Evolutionary conservation across 2,888 invertebrate genomes (phyloP).

Genomic region (Oasisia sp.): DNA sequence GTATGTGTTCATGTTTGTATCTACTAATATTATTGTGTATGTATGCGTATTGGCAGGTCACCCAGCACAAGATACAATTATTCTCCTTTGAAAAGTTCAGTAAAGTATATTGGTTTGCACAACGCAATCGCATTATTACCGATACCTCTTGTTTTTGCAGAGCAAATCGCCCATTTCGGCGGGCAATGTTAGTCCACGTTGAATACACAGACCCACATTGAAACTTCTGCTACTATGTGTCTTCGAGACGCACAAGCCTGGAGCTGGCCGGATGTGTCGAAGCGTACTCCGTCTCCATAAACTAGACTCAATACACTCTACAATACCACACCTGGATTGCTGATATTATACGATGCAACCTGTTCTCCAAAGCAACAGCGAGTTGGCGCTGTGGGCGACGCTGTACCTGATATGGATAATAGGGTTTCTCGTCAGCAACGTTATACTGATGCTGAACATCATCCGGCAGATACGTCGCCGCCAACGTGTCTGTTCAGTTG

Average conservation of each 20-base stretch:
- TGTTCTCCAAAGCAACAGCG: not conserved
- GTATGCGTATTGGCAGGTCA: no score
- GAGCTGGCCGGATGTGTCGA: not conserved
- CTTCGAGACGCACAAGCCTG: not conserved
- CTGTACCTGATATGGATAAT: not conserved
- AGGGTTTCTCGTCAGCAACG: not conserved
- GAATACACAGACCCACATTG: not conserved
- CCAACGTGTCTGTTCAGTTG: not conserved
- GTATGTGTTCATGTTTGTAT: no score
- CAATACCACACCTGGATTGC: not conserved
- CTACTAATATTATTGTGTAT: no score
- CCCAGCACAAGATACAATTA: no score
- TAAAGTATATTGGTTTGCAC: not conserved
- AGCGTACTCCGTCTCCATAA: not conserved
- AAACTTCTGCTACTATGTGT: not conserved
- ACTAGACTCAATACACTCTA: no score
- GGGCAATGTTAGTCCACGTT: not conserved
- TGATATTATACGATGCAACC: not conserved
- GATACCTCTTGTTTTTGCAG: not conserved
- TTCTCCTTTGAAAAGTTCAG: no score
- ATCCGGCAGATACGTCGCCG: not conserved
- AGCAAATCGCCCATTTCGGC: not conserved
- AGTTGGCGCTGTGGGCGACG: not conserved
- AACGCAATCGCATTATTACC: not conserved
- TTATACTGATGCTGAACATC: not conserved